phyloP scores from a whole-genome alignment of 2,888 invertebrate genomes.

The Cataglyphis rosenhaueri region DNA sequence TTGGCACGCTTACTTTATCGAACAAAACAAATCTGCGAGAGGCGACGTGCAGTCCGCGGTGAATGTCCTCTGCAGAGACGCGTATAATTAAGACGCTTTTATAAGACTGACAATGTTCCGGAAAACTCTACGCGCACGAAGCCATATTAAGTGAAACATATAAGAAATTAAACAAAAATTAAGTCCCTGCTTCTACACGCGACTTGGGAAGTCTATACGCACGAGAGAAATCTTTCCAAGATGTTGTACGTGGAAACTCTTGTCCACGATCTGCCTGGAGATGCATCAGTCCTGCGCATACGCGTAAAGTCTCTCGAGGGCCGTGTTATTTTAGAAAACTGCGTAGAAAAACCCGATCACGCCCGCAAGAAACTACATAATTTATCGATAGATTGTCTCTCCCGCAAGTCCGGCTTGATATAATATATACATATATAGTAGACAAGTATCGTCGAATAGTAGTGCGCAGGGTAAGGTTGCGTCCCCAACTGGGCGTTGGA shows the following conservation, averaged over 20 bases:
- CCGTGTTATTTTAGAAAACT: background rate
- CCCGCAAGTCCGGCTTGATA: slow-evolving; percentile 53
- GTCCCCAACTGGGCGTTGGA: slow-evolving; percentile 70
- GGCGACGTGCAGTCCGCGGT: slow-evolving; percentile 3
- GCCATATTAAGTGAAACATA: background rate
- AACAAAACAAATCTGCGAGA: background rate
- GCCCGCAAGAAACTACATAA: slow-evolving; percentile 56
- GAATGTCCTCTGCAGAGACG: slow-evolving; percentile 20
- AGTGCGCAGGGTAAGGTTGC: slow-evolving; percentile 78
- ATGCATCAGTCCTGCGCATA: slow-evolving; percentile 4
- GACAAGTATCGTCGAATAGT: slow-evolving; percentile 67
- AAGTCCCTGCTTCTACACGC: background rate
- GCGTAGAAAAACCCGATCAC: background rate
- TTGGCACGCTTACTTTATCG: slow-evolving; percentile 22
- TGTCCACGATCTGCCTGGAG: background rate
- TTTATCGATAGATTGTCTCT: slow-evolving; percentile 69
- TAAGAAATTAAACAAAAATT: slow-evolving; percentile 19
- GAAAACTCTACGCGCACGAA: background rate
- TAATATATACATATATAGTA: slow-evolving; percentile 14
- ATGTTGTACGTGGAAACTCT: background rate
- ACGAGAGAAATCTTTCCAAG: background rate
- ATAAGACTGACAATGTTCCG: too few species aligned
- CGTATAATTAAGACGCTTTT: background rate
- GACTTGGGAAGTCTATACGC: background rate
- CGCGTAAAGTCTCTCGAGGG: background rate